Evolutionary conservation across 2,113 vertebrate species (phyloP), one percentile per base, ranked within the genome.

Genomic region (Rhadina sibilatrix): DNA sequence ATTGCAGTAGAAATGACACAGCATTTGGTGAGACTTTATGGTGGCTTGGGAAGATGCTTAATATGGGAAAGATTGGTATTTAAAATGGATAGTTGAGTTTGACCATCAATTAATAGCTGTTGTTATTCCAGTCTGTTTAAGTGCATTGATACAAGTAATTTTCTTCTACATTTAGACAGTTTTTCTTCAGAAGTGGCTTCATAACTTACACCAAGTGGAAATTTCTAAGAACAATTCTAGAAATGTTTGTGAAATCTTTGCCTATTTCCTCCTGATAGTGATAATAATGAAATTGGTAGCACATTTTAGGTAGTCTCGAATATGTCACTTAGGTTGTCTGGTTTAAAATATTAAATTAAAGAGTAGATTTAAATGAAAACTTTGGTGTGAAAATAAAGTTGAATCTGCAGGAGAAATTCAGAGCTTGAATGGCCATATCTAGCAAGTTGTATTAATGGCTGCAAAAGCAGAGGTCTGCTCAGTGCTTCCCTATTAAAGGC

Each of bases 1-100:
- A 99, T 99, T 94, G 99, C 99, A 49, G 99, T 99, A 92, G 99
- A 99, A 98, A 99, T 99, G 99, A 99, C 99, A 12, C 99, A 99
- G 93, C 99, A 99, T 97, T 98, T 99, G 98, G 99, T 99, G 97
- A 98, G 98, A 95, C 42, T 89, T 66, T 42, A 53, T 12, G 11
- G 66, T 91, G 90, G 64, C 25, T 75, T 17, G 49, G 24, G 31
- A 42, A 69, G 27, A 47, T 59, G 19, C 35, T 72, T 75, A 22
- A 31, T 61, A 30, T 42, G 25, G 72, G n/a, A 46, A 79, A 59
- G 38, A 72, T n/a, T 19, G 44, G 23, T 83, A 7, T 86, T 83
- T 91, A 35, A 71, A 52, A 79, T 60, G 10, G 19, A 4, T 72
- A 52, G 15, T 30, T 86, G 27, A 77, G 22, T 69, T 28, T 69